Evolutionary conservation across 2,888 invertebrate genomes (phyloP).

Genomic region (Beris morrisii): DNA sequence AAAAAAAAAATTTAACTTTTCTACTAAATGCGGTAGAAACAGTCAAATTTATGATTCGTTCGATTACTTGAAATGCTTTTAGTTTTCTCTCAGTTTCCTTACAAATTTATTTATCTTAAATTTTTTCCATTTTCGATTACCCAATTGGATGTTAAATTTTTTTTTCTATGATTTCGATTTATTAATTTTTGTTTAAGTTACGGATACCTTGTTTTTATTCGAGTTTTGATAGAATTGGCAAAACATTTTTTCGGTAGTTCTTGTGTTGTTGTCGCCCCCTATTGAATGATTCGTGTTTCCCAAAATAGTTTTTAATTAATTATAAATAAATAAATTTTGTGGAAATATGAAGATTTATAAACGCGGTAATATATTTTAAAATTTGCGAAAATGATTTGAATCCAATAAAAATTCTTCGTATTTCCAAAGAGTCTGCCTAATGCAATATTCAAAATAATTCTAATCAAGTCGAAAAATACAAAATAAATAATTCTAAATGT

Average conservation of each 20-base stretch:
- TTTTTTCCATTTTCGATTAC: slow-evolving; percentile 1
- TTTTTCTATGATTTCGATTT: slow-evolving; percentile 26
- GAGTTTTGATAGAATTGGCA: slow-evolving; percentile 30
- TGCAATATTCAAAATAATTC: too few relatives aligned
- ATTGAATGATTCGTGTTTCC: slow-evolving; percentile 45
- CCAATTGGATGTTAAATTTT: slow-evolving; percentile 21
- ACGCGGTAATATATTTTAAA: too few relatives aligned
- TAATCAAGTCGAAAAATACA: too few relatives aligned
- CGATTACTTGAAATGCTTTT: not conserved
- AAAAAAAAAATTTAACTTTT: not conserved
- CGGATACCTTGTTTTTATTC: slow-evolving; percentile 6
- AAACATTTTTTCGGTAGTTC: slow-evolving; percentile 44
- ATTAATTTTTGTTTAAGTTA: slow-evolving; percentile 3
- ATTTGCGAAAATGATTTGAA: too few relatives aligned
- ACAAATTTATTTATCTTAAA: not conserved
- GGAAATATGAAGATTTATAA: not conserved
- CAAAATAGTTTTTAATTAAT: slow-evolving; percentile 15
- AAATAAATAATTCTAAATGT: too few relatives aligned
- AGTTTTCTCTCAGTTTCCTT: not conserved
- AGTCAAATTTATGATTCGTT: too few relatives aligned
- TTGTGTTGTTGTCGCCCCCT: slow-evolving; percentile 46
- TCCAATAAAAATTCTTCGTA: too few relatives aligned
- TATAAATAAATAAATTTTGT: slow-evolving; percentile 7
- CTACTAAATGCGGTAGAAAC: too few relatives aligned
- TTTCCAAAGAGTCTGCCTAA: too few relatives aligned